These are phyloP conservation scores for Phalacrocorax aristotelis DNA, from an alignment of 2,113 vertebrate species.

Conservation along the genomic window DNA sequence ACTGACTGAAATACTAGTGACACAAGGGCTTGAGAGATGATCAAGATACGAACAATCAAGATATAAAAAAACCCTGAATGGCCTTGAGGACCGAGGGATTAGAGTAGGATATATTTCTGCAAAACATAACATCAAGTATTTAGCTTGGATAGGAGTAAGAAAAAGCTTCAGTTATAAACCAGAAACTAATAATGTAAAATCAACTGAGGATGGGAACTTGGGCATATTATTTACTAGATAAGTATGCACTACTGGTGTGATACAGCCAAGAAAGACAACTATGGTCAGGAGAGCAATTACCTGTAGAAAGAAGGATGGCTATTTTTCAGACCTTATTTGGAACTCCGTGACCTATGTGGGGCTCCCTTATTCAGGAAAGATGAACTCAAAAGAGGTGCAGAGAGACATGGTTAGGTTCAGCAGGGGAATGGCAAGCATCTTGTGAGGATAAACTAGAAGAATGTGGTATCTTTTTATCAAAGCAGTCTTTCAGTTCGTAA, in stretches of 20 bases:
- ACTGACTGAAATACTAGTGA: not conserved
- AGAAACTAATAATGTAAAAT: not conserved
- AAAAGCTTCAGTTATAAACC: not conserved
- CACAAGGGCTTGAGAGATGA: not conserved
- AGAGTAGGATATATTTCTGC: not conserved
- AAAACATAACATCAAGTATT: not conserved
- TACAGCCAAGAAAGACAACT: not conserved
- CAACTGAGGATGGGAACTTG: not conserved
- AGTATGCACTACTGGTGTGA: not conserved
- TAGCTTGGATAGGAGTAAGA: not conserved
- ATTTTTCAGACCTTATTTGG: not conserved
- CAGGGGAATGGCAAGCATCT: not conserved
- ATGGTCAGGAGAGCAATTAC: not conserved
- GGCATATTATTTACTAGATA: not conserved
- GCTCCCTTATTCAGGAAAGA: not conserved
- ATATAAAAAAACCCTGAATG: not conserved
- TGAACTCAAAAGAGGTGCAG: not conserved
- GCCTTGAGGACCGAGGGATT: not conserved
- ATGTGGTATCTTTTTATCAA: not conserved
- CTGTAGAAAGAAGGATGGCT: not conserved
- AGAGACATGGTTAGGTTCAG: not conserved
- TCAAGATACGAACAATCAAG: not conserved
- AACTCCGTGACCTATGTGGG: not conserved
- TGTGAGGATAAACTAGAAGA: not conserved
- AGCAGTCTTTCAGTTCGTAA: not conserved